phyloP scores from a whole-genome alignment of 2,888 invertebrate species.

The Brachypterus glaber region DNA sequence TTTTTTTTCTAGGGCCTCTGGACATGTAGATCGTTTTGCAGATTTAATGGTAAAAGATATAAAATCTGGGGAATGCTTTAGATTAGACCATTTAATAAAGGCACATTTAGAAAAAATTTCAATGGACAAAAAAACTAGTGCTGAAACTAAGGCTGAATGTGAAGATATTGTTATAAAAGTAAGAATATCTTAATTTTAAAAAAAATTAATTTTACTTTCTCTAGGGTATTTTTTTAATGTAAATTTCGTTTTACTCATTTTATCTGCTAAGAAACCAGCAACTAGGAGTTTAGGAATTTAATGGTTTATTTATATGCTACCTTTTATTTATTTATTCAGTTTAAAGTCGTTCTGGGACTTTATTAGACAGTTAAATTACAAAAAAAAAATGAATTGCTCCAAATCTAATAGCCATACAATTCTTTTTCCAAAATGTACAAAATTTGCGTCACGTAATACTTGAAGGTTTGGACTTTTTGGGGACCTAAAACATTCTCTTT shows the following conservation, averaged over 20 bases:
- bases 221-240: not conserved
- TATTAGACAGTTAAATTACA: no score
- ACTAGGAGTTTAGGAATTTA: no score
- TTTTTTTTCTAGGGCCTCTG: conserved; percentile 65
- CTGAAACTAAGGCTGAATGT: conserved; percentile 62
- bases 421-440: no score
- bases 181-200: conserved; percentile 17
- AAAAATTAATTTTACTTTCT: conserved; percentile 1
- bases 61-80: conserved; percentile 93
- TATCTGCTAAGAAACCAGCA: no score
- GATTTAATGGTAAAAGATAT: conserved; percentile 98
- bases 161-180: conserved; percentile 67
- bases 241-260: not conserved
- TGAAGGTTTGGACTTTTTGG: no score
- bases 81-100: conserved; percentile 96
- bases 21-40: conserved; percentile 97
- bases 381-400: no score
- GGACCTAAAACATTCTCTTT: no score
- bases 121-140: conserved; percentile 71
- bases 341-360: no score
- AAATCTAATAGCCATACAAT: no score
- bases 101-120: conserved; percentile 79
- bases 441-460: no score
- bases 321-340: no score
- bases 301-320: no score